Evolutionary conservation across 2,113 vertebrate genomes (phyloP), one percentile per base, ranked within the genome.

Genomic region (Tachysurus vachellii): DNA sequence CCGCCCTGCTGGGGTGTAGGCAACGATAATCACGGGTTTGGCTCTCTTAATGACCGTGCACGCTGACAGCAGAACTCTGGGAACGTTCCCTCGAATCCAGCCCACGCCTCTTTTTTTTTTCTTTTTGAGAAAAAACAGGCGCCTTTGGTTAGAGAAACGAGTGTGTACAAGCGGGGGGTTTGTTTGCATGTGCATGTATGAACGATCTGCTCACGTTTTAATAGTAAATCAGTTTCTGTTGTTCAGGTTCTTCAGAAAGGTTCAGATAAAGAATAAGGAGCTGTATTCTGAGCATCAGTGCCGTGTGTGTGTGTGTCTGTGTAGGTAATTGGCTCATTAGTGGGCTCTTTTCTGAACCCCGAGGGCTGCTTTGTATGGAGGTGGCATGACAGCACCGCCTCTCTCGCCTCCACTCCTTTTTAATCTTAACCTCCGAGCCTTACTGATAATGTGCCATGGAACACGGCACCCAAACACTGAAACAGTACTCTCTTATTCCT

Each of bases 21-120:
- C 92, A 91, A 92, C 90, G 90, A 89, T 87, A 90, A 93, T 94
- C 92, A 93, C 91, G 88, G 91, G 88, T 86, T 92, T 85, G 87
- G 87, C 87, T 89, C 86, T 80, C 31, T 2, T 91, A 90, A 91
- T 91, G 91, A 91, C 89, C 87, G 89, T 88, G 90, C 82, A 83
- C 73, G 53, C 71, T 75, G 82, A 87, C 47, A 50, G 59, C 85
- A 64, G 84, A 89, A 83, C 80, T 75, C 71, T 23, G 59, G 54
- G 82, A 88, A 85, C 44, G 80, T 76, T 84, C 47, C 62, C 31
- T 84, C 54, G 53, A 26, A 83, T 87, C 54, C 57, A 73, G 80
- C 16, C 84, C 54, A 57, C 36, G 16, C 77, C 31, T 86, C 21
- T 16, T 50, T 47, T 54, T 16, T 17, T 3, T 53, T 10, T 42